Conservation (phyloP, 1,140 invertebrate genomes). For the Drosophila ogumai region DNA sequence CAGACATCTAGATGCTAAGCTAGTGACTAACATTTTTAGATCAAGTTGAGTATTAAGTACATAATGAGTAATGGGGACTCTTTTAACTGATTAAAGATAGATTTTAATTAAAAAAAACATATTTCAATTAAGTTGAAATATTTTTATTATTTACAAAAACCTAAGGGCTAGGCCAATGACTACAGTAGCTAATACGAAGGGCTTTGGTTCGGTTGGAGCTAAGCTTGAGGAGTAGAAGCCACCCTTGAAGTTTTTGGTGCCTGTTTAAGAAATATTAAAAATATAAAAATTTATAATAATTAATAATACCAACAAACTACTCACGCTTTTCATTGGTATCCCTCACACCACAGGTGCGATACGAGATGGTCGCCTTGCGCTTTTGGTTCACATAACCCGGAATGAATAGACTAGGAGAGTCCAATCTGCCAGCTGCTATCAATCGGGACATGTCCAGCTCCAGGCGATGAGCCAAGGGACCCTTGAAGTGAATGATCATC, state of each 20-base stretch:
- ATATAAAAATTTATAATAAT: neutral
- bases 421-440: constrained; percentile 90
- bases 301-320: neutral
- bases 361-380: constrained; percentile 89
- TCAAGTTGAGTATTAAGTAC: constrained; percentile 16
- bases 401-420: constrained; percentile 91
- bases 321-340: constrained; percentile 89
- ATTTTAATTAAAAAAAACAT: neutral
- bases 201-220: constrained; percentile 63
- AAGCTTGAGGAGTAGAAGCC: constrained; percentile 55
- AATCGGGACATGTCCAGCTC: constrained; percentile 91
- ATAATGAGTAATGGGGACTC: neutral
- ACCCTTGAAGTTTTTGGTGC: constrained; percentile 66
- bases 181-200: constrained; percentile 48
- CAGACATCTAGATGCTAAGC: constrained; percentile 16
- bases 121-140: neutral
- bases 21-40: constrained; percentile 27
- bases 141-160: constrained; percentile 29
- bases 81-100: neutral
- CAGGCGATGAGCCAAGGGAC: constrained; percentile 90
- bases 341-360: constrained; percentile 90
- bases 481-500: constrained; percentile 94
- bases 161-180: constrained; percentile 53
- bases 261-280: constrained; percentile 17
- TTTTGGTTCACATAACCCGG: constrained; percentile 91